These are phyloP conservation scores for Peromyscus leucopus DNA, from an alignment of 2,113 vertebrate genomes.

Conservation along the genomic window DNA sequence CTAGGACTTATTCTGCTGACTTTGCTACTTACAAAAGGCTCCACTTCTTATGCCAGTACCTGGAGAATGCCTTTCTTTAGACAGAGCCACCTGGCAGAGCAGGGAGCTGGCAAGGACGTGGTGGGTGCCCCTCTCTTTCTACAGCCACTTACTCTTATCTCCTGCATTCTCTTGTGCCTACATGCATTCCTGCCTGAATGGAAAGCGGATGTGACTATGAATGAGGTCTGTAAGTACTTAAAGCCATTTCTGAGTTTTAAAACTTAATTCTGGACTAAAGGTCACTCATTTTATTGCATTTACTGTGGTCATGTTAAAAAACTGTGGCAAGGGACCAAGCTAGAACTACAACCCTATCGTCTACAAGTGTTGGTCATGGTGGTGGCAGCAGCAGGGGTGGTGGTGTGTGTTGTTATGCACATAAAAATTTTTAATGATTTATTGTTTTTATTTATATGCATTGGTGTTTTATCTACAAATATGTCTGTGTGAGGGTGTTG, in stretches of 20 bases:
- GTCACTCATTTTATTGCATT: not conserved
- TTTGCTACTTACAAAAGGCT: conserved; percentile 6
- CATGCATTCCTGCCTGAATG: not conserved
- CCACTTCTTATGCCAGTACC: not conserved
- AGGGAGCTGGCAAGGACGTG: not conserved
- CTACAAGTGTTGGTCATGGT: not conserved
- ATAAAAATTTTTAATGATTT: not conserved
- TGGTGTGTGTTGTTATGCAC: not conserved
- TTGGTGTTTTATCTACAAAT: not conserved
- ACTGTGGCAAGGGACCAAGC: not conserved
- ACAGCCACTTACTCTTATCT: not conserved
- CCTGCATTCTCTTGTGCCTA: not conserved
- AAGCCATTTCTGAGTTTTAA: conserved; percentile 25
- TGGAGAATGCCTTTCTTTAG: not conserved
- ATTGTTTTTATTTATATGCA: not conserved
- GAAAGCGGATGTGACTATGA: conserved; percentile 2
- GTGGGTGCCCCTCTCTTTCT: not conserved
- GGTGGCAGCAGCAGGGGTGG: not conserved
- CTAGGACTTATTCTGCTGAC: not conserved
- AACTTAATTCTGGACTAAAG: not conserved
- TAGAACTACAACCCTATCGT: not conserved
- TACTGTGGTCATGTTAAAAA: not conserved
- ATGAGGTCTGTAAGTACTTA: not conserved
- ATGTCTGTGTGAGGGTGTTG: not conserved
- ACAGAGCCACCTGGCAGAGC: not conserved